Percentiles rank a stretch among this genome's conserved stretches.
These are phyloP conservation scores for Arenicola marina DNA, from an alignment of 2,888 invertebrate species.

Conservation along the genomic window DNA sequence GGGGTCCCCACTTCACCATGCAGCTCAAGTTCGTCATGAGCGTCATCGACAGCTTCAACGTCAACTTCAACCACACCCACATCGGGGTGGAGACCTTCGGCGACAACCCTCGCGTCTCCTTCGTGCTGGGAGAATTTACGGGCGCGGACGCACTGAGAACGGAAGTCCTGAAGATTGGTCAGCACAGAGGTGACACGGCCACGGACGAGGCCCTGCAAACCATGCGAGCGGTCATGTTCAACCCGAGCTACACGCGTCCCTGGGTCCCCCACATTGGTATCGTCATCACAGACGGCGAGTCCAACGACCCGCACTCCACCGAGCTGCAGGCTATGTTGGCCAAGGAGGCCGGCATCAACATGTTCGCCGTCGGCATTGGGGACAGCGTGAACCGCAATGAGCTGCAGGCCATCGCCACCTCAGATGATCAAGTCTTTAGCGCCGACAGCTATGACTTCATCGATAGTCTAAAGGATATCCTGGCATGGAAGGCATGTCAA, in stretches of 20 bases:
- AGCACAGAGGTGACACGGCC: constrained; percentile 27
- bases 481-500: constrained; percentile 27
- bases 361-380: constrained; percentile 43
- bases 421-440: constrained; percentile 35
- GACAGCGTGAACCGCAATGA: constrained; percentile 23
- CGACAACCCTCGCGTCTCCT: too few relatives aligned
- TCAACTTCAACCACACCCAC: constrained; percentile 37
- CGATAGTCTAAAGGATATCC: constrained; percentile 30
- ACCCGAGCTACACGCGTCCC: constrained; percentile 11
- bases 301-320: constrained; percentile 23
- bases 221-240: constrained; percentile 15
- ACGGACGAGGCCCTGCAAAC: constrained; percentile 31
- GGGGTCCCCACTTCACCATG: constrained; percentile 41
- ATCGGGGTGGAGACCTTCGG: constrained; percentile 37
- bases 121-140: too few relatives aligned
- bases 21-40: constrained; percentile 41
- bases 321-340: constrained; percentile 16
- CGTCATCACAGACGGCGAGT: constrained; percentile 34
- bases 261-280: constrained; percentile 30
- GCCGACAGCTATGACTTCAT: constrained; percentile 41
- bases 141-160: not conserved
- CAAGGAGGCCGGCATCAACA: constrained; percentile 9
- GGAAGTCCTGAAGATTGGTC: not conserved
- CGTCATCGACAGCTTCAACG: constrained; percentile 42
- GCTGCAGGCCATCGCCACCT: constrained; percentile 35